Conservation (phyloP, 2,113 vertebrate species). For the Indicator maculatus region DNA sequence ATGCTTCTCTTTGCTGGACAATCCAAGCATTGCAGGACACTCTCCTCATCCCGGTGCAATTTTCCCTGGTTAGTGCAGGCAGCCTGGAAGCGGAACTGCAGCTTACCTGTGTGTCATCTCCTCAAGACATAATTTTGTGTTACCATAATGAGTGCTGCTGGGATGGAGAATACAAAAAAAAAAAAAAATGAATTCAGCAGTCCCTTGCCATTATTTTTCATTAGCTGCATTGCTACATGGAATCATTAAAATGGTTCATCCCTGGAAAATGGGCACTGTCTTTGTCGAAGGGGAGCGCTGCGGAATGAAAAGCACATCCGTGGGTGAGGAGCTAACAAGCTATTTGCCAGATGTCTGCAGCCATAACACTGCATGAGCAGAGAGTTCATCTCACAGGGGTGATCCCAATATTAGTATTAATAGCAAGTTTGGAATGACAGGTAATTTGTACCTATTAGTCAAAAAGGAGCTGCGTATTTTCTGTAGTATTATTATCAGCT, state of each 20-base stretch:
- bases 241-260: conserved; percentile 64
- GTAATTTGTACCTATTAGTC: conserved; percentile 69
- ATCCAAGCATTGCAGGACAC: conserved; percentile 12
- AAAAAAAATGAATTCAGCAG: conserved; percentile 23
- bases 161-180: neutral
- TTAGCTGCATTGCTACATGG: conserved; percentile 62
- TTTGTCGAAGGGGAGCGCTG: conserved; percentile 46
- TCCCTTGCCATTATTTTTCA: conserved; percentile 57
- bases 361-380: conserved; percentile 60
- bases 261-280: conserved; percentile 21
- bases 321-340: conserved; percentile 71
- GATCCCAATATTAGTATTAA: conserved; percentile 65
- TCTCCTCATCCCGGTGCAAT: neutral
- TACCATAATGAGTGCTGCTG: conserved; percentile 20
- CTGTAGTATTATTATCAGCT: conserved; percentile 49
- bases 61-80: conserved; percentile 19
- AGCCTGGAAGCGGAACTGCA: conserved; percentile 36
- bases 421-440: conserved; percentile 54
- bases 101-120: conserved; percentile 20
- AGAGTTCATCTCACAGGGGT: conserved; percentile 56
- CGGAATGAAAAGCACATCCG: conserved; percentile 65
- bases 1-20: conserved; percentile 32
- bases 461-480: conserved; percentile 54
- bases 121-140: conserved; percentile 43
- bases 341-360: conserved; percentile 71